Base-by-base conservation (phyloP, 2,797 vertebrate species). In the Hypotaenidia philippensis region DNA sequence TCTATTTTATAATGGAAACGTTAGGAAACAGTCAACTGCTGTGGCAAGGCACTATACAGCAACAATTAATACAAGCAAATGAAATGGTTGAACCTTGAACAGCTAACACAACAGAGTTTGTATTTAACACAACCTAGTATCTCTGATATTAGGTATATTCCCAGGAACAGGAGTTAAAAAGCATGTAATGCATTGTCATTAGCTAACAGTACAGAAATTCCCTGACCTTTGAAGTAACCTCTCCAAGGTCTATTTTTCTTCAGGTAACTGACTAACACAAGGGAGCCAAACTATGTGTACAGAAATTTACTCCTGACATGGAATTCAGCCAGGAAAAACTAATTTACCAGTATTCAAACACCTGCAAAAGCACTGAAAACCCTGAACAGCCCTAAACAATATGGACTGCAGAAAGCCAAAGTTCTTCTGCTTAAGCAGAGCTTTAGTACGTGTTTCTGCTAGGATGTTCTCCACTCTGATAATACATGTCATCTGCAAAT, bases 281-380 rank as follows among this genome's bases (percentile, higher is more conserved):
- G 60, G 75, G 87, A 97, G 27, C 65, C 81, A 64, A 96, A 93
- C 83, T 91, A 94, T 57, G 93, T 78, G 60, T 77, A 89, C 47
- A 96, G 78, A 93, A 65, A 89, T 95, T 92, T 94, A 95, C 44
- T 95, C 57, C 93, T 97, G 86, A 96, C 61, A 90, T 92, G 92
- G 95, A 97, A 89, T 87, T 93, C 80, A 93, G 96, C 94, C 97
- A 98, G 97, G 57, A 97, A 94, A 97, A 98, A 97, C 91, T 89
- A 83, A 96, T 93, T 92, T 90, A 89, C 64, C 44, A 88, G 41
- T 84, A 85, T 89, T 95, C 79, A 87, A 96, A 97, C 93, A 98
- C 95, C 95, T 98, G 93, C 89, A 97, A 90, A 98, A 98, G 96
- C 92, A 98, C 26, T 45, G 89, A 77, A 93, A 74, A 75, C 90